phyloP scores from a whole-genome alignment of 2,113 vertebrate genomes.

The Copsychus sechellarum region DNA sequence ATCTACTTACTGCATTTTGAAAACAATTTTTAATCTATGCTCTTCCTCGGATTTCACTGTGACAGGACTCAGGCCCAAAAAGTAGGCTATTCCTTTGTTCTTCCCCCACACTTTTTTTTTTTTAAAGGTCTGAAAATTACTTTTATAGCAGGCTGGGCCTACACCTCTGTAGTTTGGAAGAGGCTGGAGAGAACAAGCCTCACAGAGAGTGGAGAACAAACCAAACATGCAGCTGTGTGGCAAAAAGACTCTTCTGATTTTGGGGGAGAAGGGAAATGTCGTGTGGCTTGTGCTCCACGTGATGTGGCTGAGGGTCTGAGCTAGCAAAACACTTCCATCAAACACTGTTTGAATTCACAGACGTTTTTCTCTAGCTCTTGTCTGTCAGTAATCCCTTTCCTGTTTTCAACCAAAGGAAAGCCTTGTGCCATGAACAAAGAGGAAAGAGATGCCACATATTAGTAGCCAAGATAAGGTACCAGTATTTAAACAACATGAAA shows the following conservation, averaged over 20 bases:
- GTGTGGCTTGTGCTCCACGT: background rate
- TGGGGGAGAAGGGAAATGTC: background rate
- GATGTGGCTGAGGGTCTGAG: background rate
- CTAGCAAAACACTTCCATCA: background rate
- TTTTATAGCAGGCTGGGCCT: background rate
- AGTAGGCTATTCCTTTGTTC: background rate
- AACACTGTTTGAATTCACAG: background rate
- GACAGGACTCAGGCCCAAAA: background rate
- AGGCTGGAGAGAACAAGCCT: background rate
- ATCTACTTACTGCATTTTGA: background rate
- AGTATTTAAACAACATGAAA: slow-evolving; percentile 25
- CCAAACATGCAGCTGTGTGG: too few species aligned
- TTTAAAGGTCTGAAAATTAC: background rate
- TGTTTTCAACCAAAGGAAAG: slow-evolving; percentile 25
- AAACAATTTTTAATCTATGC: background rate
- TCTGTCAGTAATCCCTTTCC: background rate
- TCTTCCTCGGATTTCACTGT: background rate
- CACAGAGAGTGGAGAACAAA: background rate
- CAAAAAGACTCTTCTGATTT: background rate
- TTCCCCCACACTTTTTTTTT: rapidly evolving
- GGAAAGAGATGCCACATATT: slow-evolving; percentile 11
- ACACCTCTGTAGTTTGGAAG: background rate
- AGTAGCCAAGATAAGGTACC: slow-evolving; percentile 28
- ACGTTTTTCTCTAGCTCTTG: background rate
- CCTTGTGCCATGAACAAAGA: slow-evolving; percentile 23